A percentile compares a stretch with the other conserved stretches of the same genome.
Conservation (phyloP, 1,140 invertebrate genomes). For the Pteromalus puparum region DNA sequence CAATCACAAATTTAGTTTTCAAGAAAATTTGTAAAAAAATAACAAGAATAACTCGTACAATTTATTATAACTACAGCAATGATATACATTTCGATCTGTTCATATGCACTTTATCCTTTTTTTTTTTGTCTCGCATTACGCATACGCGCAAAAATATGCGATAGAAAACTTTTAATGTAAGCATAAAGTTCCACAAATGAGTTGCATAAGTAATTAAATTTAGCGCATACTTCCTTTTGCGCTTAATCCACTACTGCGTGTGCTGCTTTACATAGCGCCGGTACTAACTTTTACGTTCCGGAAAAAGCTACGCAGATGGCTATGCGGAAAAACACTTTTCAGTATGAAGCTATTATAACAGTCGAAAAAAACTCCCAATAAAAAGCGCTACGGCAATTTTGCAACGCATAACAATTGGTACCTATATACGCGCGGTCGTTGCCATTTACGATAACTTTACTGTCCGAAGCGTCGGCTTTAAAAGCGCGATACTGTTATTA, state of each 20-base stretch:
- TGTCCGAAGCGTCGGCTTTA: background rate
- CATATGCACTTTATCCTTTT: background rate
- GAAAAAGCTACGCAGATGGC: constrained; percentile 8
- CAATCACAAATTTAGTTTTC: too few relatives aligned
- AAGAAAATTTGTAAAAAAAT: too few relatives aligned
- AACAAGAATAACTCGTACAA: too few relatives aligned
- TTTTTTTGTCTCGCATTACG: background rate
- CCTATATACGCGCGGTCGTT: background rate
- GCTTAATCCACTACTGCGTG: background rate
- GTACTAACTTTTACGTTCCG: constrained; percentile 7
- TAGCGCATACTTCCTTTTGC: constrained; percentile 14
- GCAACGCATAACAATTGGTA: background rate
- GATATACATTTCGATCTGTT: background rate
- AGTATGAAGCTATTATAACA: background rate
- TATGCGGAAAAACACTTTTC: constrained; percentile 17
- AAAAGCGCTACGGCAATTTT: background rate
- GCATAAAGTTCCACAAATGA: background rate
- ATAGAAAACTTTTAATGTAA: background rate
- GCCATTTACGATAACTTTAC: background rate
- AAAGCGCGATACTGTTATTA: background rate
- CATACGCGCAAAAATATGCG: background rate
- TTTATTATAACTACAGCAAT: too few relatives aligned
- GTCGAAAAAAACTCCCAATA: background rate
- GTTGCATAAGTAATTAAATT: constrained; percentile 18
- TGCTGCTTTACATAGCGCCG: background rate